Percentiles rank a stretch among this genome's conserved stretches.
Conservation (phyloP, 1,140 invertebrate genomes). For the Antheraea pernyi region DNA sequence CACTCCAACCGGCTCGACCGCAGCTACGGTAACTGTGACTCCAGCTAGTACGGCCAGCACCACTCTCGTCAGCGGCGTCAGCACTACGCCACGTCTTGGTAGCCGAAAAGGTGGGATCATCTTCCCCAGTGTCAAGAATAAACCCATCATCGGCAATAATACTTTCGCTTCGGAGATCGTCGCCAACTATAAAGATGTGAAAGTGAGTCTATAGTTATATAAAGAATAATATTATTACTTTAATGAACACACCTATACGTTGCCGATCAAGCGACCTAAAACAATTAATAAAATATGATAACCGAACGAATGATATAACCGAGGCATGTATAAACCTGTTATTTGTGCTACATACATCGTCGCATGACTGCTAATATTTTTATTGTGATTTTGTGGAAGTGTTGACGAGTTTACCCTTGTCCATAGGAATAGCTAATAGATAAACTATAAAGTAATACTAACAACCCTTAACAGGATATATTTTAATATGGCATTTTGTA, state of each 20-base stretch:
- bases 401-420: no score
- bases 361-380: not conserved
- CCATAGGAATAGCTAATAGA: no score
- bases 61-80: conserved; percentile 35
- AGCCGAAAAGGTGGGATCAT: conserved; percentile 89
- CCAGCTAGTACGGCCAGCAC: conserved; percentile 34
- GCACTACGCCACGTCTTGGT: conserved; percentile 57
- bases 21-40: conserved; percentile 12
- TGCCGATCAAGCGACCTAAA: conserved; percentile 30
- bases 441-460: no score
- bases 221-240: conserved; percentile 37
- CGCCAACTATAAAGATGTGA: conserved; percentile 88
- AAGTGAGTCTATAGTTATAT: conserved; percentile 82
- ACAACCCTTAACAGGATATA: no score
- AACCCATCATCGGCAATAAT: conserved; percentile 89
- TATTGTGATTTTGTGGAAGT: not conserved
- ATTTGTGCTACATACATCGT: not conserved
- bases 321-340: not conserved
- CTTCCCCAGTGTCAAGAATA: conserved; percentile 94
- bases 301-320: conserved; percentile 31
- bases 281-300: conserved; percentile 32
- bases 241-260: conserved; percentile 31
- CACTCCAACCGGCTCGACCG: conserved; percentile 34
- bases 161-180: conserved; percentile 88
- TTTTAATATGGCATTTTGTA: no score